These are phyloP conservation scores for Cheirogaleus major DNA, from an alignment of 2,797 vertebrate genomes.

Conservation along the genomic window DNA sequence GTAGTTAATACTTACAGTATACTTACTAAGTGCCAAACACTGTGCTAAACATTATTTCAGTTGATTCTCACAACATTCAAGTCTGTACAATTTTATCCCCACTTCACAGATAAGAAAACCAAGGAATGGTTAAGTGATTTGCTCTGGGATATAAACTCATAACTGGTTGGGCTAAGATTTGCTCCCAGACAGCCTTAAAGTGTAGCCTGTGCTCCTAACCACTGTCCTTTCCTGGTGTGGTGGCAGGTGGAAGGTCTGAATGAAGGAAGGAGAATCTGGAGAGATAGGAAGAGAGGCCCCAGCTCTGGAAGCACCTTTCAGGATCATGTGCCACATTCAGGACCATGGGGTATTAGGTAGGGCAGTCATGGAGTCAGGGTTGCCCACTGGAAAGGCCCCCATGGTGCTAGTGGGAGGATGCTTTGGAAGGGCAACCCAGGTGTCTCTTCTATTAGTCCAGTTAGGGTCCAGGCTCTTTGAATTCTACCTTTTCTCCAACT, in stretches of 20 bases:
- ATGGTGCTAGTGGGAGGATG: not conserved
- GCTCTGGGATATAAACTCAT: not conserved
- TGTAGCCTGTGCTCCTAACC: not conserved
- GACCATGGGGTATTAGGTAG: accelerated
- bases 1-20: not conserved
- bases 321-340: accelerated
- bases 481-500: not conserved
- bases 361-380: not conserved
- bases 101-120: not conserved
- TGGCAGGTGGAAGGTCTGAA: not conserved
- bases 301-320: not conserved
- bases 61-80: not conserved
- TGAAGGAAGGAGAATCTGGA: not conserved
- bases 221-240: too few species aligned
- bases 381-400: not conserved
- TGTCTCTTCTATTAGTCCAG: not conserved
- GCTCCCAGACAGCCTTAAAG: not conserved
- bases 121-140: not conserved
- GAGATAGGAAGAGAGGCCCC: not conserved
- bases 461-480: not conserved
- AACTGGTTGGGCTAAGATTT: not conserved
- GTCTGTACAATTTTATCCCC: not conserved
- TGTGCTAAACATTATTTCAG: not conserved
- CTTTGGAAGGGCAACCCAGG: not conserved
- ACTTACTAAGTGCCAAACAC: not conserved